Conservation (phyloP, 2,888 invertebrate species). For the Drosophila limbata region DNA sequence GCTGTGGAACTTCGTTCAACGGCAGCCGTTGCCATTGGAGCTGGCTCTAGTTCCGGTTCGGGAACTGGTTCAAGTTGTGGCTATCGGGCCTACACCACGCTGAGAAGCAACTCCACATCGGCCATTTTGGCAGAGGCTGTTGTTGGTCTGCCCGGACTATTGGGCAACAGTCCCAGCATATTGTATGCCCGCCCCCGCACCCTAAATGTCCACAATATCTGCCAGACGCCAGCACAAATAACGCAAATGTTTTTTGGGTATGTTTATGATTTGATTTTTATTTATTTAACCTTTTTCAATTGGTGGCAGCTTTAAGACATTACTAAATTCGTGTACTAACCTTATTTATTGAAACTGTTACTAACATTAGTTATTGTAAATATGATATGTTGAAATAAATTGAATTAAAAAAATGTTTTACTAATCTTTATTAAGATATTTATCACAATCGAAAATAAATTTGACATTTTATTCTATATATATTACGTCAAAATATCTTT, state of each 20-base stretch:
- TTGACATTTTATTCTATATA: no score
- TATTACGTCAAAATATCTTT: no score
- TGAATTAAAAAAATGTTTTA: slow-evolving; percentile 2
- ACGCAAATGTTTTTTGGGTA: slow-evolving; percentile 85
- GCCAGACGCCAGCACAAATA: slow-evolving; percentile 83
- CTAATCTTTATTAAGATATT: background rate
- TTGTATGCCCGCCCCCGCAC: slow-evolving; percentile 82
- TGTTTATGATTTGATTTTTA: slow-evolving; percentile 61
- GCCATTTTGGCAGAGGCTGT: slow-evolving; percentile 69
- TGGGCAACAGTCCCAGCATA: slow-evolving; percentile 53
- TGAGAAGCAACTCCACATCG: slow-evolving; percentile 82
- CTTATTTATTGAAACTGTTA: background rate
- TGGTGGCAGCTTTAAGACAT: background rate
- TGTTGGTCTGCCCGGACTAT: slow-evolving; percentile 51
- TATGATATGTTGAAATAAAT: background rate
- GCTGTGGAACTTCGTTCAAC: slow-evolving; percentile 67
- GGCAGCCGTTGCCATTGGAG: slow-evolving; percentile 13
- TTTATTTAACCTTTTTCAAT: background rate
- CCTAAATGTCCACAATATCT: slow-evolving; percentile 83
- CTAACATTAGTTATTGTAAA: slow-evolving; percentile 20
- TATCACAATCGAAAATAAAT: no score
- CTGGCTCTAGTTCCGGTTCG: background rate
- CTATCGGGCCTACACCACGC: slow-evolving; percentile 59
- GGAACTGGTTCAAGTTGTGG: background rate
- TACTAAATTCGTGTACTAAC: background rate